Evolutionary conservation across 2,888 invertebrate species (phyloP).

Genomic region (Apeira syringaria): DNA sequence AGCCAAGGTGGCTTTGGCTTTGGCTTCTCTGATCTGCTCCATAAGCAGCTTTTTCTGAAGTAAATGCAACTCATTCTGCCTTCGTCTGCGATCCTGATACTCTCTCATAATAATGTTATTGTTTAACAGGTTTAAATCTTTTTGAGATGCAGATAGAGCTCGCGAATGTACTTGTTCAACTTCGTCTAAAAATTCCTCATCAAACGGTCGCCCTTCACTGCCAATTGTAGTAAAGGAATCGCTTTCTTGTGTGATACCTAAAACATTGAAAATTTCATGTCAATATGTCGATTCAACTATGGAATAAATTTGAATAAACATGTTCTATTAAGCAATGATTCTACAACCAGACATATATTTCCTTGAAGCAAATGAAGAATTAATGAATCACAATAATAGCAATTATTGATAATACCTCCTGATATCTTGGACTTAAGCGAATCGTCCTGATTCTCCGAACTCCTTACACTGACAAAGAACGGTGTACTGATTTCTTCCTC

Average conservation of each 20-base stretch:
- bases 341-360: too few species aligned
- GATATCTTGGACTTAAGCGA: neutral
- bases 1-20: slow-evolving; percentile 8
- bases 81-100: slow-evolving; percentile 1
- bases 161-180: neutral
- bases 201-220: slow-evolving; percentile 1
- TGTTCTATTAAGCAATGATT: too few species aligned
- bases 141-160: neutral
- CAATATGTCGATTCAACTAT: too few species aligned
- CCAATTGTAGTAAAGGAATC: neutral
- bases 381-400: too few species aligned
- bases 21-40: slow-evolving; percentile 7
- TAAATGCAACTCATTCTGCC: slow-evolving; percentile 4
- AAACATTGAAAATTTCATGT: neutral
- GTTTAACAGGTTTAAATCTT: slow-evolving; percentile 1
- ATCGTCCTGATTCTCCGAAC: neutral
- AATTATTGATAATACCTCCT: neutral
- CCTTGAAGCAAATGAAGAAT: too few species aligned
- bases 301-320: too few species aligned
- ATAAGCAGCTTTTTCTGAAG: slow-evolving; percentile 6
- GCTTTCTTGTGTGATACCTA: neutral
- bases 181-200: slow-evolving; percentile 2
- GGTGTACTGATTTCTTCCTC: slow-evolving; percentile 3
- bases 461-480: slow-evolving; percentile 3
- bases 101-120: slow-evolving; percentile 4